These are phyloP conservation scores for Podabrus alpinus DNA, from an alignment of 2,888 invertebrate genomes.

Conservation along the genomic window DNA sequence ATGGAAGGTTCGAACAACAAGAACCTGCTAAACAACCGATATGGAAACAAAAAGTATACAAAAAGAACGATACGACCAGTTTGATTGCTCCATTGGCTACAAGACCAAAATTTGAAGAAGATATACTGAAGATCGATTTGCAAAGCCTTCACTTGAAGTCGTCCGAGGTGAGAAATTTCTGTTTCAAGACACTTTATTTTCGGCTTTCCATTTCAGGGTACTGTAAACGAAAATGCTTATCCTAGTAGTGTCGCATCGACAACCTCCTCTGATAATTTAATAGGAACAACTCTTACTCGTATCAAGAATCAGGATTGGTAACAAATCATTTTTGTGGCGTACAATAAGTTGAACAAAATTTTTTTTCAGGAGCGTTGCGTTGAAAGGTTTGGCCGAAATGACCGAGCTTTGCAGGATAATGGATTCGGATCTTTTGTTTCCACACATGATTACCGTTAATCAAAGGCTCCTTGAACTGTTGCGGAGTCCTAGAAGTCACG, in stretches of 20 bases:
- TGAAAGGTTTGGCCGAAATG: conserved; percentile 52
- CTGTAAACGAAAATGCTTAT: conserved; percentile 10
- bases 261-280: conserved; percentile 28
- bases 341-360: neutral
- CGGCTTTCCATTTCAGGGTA: conserved; percentile 15
- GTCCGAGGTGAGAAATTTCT: conserved; percentile 28
- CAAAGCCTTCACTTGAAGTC: conserved; percentile 24
- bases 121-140: conserved; percentile 30
- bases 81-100: conserved; percentile 3
- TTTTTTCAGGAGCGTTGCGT: conserved; percentile 44
- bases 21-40: neutral
- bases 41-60: neutral
- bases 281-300: conserved; percentile 37
- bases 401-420: conserved; percentile 45
- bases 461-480: conserved; percentile 53
- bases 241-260: conserved; percentile 11
- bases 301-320: conserved; percentile 47
- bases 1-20: neutral
- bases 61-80: conserved; percentile 5
- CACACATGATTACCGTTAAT: conserved; percentile 51
- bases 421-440: conserved; percentile 43
- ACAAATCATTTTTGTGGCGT: conserved; percentile 4
- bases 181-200: neutral
- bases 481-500: conserved; percentile 53
- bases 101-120: conserved; percentile 25